phyloP scores from a whole-genome alignment of 2,888 invertebrate species.

The Cantharis rustica region DNA sequence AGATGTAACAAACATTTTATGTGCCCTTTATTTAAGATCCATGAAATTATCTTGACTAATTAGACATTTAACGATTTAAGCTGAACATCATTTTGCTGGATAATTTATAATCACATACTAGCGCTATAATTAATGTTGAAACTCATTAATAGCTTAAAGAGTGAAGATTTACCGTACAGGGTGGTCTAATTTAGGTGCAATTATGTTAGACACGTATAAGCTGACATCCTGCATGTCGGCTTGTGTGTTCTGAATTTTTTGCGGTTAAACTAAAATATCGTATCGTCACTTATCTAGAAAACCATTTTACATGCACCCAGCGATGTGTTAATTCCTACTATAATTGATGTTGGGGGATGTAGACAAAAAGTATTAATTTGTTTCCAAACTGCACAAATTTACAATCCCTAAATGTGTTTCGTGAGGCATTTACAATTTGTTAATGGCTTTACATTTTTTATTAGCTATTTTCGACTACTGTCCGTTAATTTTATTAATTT shows the following conservation, averaged over 20 bases:
- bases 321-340: constrained; percentile 30
- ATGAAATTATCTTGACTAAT: not conserved
- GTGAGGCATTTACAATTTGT: constrained; percentile 21
- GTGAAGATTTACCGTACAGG: not conserved
- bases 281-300: not conserved
- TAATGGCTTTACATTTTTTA: constrained; percentile 22
- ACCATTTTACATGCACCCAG: constrained; percentile 2
- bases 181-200: not conserved
- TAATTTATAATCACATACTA: not conserved
- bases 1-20: not conserved
- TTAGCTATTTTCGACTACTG: not conserved
- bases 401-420: constrained; percentile 28
- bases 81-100: not conserved
- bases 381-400: constrained; percentile 37
- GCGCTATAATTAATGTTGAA: not conserved
- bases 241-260: not conserved
- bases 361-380: constrained; percentile 37
- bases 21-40: not conserved
- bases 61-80: not conserved
- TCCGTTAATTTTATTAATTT: not conserved
- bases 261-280: not conserved
- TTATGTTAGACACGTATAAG: not conserved
- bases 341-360: constrained; percentile 15
- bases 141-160: not conserved
- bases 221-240: not conserved